Base-by-base conservation (phyloP, 2,113 vertebrate species). In the Seriola quinqueradiata region DNA sequence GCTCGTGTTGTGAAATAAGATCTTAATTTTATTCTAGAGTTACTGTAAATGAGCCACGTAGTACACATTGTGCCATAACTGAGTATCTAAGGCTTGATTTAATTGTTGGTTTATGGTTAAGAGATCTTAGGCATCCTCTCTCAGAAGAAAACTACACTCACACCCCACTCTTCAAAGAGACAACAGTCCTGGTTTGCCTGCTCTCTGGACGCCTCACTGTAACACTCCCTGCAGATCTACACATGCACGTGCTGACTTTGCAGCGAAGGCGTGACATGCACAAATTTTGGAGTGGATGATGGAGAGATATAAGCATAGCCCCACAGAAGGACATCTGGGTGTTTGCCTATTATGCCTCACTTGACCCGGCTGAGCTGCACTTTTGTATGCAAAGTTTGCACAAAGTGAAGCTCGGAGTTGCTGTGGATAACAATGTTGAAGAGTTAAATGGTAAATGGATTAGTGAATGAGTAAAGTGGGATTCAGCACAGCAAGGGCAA, bases 241-340 rank as follows among this genome's bases (percentile, higher is more conserved):
- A 12, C 64, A 44, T 28, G 38, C 44, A 25, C 11, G 50, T 71
- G 81, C 75, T 75, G 70, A 79, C 77, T 76, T 54, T 70, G 69
- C 61, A 73, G 46, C 23, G 44, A 63, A 59, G 9, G 59, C 54
- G 75, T 78, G 83, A 77, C 79, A 79, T 50, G 46, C 46, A 76
- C 61, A 46, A 28, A 59, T 73, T 73, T 55, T 60, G 32, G 55
- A 79, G 50, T 36, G 52, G 75, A 66, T 75, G 67, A 84, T 85
- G 71, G 69, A 73, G 78, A 13, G 32, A 48, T 79, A 82, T 54
- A 83, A 79, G 55, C 74, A 25, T 14, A 60, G 64, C 70, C 60
- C 67, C 57, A 28, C 67, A 74, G 74, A 72, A 70, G 68, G 57
- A 87, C 83, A 87, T 81, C 70, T 64, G 61, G 2, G 50, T 63